Evolutionary conservation across 2,113 vertebrate genomes (phyloP), one percentile per base, ranked within the genome.

Genomic region (Corvus cornix): DNA sequence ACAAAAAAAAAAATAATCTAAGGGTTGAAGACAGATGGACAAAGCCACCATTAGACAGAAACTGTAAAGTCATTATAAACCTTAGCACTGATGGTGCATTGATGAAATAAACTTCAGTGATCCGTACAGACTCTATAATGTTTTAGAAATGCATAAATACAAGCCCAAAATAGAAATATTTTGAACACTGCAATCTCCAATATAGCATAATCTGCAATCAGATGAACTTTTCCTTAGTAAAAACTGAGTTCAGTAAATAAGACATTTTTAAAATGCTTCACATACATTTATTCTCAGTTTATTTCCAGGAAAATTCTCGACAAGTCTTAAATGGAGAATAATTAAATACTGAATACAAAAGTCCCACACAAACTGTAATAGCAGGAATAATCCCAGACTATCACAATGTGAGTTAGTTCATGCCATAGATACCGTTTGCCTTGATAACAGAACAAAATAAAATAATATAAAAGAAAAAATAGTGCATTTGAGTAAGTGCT

Each of bases 391-490:
- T 15, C 41, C n/a, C 66, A 89, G 60, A 44, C 8, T 37, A 13
- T 10, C 27, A 53, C 56, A 80, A 28, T 31, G 56, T 5, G 63
- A 53, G 14, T 24, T 26, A 49, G 23, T 28, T 46, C 4, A 4
- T 20, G 27, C n/a, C 30, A 31, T 2, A 49, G 41, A n/a, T 41
- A 74, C 21, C 0, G 0, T 35, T 16, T 49, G 23, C 48, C 37
- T 35, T n/a, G n/a, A 60, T 20, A 89, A 58, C 9, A 85, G 31
- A 84, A 72, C 3, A 83, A 87, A 84, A 63, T 22, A 66, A 87
- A 90, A 59, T 11, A 41, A 44, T 31, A 41, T 3, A 62, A 79
- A 77, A 48, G 1, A 23, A 49, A 70, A 55, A 16, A 7, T 0
- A 3, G 17, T 52, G 27, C 31, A 18, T 84, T 88, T 23, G 37